Evolutionary conservation across 2,113 vertebrate genomes (phyloP).

Genomic region (Pyrgilauda ruficollis): DNA sequence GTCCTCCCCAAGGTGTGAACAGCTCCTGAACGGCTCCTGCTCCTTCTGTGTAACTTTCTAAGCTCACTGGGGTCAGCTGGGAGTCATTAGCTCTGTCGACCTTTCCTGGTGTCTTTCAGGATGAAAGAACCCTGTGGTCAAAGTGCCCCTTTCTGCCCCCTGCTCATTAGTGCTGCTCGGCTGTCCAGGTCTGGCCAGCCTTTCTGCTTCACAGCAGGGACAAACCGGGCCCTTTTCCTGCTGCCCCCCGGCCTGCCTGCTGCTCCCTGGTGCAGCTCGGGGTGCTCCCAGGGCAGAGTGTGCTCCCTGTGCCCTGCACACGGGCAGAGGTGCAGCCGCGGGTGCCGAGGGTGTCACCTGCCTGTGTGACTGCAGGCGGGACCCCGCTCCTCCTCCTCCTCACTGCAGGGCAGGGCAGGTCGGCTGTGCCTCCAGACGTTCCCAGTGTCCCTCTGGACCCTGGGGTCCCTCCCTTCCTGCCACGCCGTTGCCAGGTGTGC

Average conservation of each 20-base stretch:
- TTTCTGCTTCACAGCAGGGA: not conserved
- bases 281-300: not conserved
- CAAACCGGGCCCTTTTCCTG: not conserved
- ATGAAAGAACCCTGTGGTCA: not conserved
- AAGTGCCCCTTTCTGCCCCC: not conserved
- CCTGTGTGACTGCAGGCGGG: fast-evolving
- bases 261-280: not conserved
- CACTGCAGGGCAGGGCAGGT: no score
- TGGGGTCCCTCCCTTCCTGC: not conserved
- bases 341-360: not conserved
- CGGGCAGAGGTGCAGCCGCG: not conserved
- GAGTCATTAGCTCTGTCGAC: not conserved
- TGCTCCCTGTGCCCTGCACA: not conserved
- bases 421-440: not conserved
- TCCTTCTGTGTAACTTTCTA: not conserved
- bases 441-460: not conserved
- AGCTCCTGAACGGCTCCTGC: not conserved
- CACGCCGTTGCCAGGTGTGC: no score
- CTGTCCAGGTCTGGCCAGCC: not conserved
- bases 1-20: not conserved
- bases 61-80: not conserved
- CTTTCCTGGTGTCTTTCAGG: not conserved
- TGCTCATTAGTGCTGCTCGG: not conserved
- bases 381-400: not conserved
- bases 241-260: not conserved